Evolutionary conservation across 1,140 invertebrate species (phyloP).

Genomic region (Orius laevigatus): DNA sequence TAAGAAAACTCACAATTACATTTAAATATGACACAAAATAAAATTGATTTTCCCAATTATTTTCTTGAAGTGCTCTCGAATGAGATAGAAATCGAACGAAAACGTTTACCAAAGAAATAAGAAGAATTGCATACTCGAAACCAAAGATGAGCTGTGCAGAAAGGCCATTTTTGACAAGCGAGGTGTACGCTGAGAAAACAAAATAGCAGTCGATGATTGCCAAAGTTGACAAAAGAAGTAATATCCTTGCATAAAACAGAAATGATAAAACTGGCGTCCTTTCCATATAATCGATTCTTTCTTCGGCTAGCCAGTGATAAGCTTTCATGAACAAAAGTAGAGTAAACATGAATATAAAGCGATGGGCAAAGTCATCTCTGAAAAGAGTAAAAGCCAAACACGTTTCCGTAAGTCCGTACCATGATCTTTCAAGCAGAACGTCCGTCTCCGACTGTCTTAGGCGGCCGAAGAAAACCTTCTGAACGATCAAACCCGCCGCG

Average conservation of each 20-base stretch:
- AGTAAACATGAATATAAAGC: constrained; percentile 1
- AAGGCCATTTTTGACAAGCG: background rate
- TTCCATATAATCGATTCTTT: constrained; percentile 11
- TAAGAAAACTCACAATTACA: constrained; percentile 4
- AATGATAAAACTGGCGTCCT: constrained; percentile 5
- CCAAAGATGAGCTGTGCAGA: constrained; percentile 8
- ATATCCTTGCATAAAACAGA: constrained; percentile 8
- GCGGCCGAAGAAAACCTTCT: constrained; percentile 7
- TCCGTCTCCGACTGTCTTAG: constrained; percentile 3
- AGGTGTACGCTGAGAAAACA: background rate
- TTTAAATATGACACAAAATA: background rate
- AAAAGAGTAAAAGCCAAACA: constrained; percentile 51
- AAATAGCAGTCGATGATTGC: constrained; percentile 1
- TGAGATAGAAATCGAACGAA: background rate
- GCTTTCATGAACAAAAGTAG: constrained; percentile 7
- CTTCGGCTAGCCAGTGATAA: constrained; percentile 8
- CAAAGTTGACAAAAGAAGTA: constrained; percentile 2
- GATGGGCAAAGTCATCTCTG: constrained; percentile 10
- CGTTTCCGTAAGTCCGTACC: constrained; percentile 49
- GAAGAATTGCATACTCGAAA: constrained; percentile 10
- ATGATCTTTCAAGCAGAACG: constrained; percentile 43
- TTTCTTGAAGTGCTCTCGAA: constrained; percentile 1
- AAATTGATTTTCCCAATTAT: too few relatives aligned
- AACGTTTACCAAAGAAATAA: background rate
- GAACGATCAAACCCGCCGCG: background rate